Base-by-base conservation (phyloP, 2,888 invertebrate genomes). In the Asteroscopus sphinx region DNA sequence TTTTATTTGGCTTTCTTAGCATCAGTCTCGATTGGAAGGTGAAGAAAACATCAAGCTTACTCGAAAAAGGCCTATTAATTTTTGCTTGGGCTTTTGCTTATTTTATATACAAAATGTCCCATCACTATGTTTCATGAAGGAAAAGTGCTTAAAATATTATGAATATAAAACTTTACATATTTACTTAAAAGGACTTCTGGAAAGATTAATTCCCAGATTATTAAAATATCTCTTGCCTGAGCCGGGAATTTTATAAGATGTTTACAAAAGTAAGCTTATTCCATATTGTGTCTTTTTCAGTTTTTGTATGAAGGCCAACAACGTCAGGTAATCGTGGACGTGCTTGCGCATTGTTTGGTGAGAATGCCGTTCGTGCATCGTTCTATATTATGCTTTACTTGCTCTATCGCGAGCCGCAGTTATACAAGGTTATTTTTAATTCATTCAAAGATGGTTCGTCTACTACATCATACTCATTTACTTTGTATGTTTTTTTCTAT, bases 261-360 rank as follows among this genome's bases (percentile, higher is more conserved):
- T 5, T 33, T 13, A 12, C 13, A 33, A 1, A 13, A 13, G 4
- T 28, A 9, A 8, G 2, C 6, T 13, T 17, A 46, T 32, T 52
- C 9, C 39, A 8, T 30, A 16, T 53, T 16, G 4, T 4, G 17
- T 15, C 25, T 32, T 8, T 32, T 28, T 51, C n/a, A n/a, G 21
- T 62, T 7, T 9, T 46, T 28, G 17, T 35, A 26, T 32, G 16
- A 44, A 42, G 32, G 39, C 59, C 37, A 58, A 46, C 41, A 51
- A n/a, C 42, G 42, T 59, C 51, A 64, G 49, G 12, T 59, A 69
- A 49, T 36, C 41, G 15, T 32, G 65, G 52, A 17, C 71, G 60
- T 68, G 68, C 52, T 28, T 15, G 9, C 30, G 69, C 68, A 69
- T 68, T 16, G 28, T 13, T 52, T 41, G 17, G 12, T 28, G 46